phyloP scores from a whole-genome alignment of 2,888 invertebrate species.

The Elmis aenea region DNA sequence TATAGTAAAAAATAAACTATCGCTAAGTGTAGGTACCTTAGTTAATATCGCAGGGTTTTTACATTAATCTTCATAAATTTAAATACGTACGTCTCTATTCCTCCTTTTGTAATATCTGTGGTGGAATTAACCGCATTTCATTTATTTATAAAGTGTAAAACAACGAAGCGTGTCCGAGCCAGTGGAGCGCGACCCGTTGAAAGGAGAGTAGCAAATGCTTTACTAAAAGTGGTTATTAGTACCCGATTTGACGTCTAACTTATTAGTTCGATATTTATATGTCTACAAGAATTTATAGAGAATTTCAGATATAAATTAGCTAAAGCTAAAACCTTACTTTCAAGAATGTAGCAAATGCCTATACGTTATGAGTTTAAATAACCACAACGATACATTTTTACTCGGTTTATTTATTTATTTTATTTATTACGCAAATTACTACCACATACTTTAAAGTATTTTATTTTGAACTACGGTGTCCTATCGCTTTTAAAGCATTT shows the following conservation, averaged over 20 bases:
- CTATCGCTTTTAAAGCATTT: constrained; percentile 4
- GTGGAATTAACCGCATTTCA: constrained; percentile 7
- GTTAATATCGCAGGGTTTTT: too few relatives aligned
- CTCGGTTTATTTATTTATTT: neutral
- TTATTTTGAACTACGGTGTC: constrained; percentile 1
- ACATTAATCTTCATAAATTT: too few relatives aligned
- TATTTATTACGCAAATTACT: neutral
- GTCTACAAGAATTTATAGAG: constrained; percentile 8
- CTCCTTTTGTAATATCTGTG: too few relatives aligned
- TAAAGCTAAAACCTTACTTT: constrained; percentile 1
- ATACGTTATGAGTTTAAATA: constrained; percentile 1
- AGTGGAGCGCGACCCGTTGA: constrained; percentile 12
- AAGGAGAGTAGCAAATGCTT: constrained; percentile 13
- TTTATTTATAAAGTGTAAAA: constrained; percentile 9
- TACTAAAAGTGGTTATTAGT: constrained; percentile 14
- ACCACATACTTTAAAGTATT: neutral
- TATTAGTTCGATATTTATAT: constrained; percentile 13
- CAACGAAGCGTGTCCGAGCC: constrained; percentile 12
- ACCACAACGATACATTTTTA: neutral
- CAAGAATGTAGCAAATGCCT: constrained; percentile 4
- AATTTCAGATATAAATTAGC: constrained; percentile 9
- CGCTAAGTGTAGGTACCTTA: too few relatives aligned
- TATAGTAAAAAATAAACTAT: too few relatives aligned
- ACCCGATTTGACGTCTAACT: constrained; percentile 11
- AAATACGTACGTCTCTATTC: too few relatives aligned